Conservation (phyloP, 2,888 invertebrate species). For the Drosophila pseudotakahashii region DNA sequence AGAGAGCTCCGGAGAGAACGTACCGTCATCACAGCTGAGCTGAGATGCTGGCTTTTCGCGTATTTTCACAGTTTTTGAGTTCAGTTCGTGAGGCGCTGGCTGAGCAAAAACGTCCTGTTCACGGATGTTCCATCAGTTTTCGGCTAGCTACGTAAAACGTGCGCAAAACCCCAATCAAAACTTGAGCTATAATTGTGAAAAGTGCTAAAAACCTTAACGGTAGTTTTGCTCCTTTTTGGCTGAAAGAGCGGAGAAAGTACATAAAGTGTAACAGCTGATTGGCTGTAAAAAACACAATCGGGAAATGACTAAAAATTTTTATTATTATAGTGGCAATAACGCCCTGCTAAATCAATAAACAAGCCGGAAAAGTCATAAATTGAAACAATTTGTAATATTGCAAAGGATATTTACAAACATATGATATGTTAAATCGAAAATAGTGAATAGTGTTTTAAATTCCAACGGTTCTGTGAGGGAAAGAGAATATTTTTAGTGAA, state of each 20-base stretch:
- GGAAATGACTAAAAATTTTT: conserved; percentile 9
- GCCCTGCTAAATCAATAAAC: conserved; percentile 52
- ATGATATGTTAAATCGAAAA: neutral
- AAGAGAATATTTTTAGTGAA: neutral
- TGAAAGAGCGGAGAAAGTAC: neutral
- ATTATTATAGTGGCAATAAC: conserved; percentile 9
- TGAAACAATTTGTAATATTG: neutral
- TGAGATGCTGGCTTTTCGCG: conserved; percentile 62
- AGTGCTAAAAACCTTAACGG: conserved; percentile 8
- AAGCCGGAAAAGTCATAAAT: conserved; percentile 1
- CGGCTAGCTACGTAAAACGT: conserved; percentile 26
- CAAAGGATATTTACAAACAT: neutral
- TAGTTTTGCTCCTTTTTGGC: neutral
- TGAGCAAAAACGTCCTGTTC: conserved; percentile 65
- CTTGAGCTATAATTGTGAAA: conserved; percentile 14
- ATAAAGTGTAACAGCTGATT: conserved; percentile 35
- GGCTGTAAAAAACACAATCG: conserved; percentile 28
- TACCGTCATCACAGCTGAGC: conserved; percentile 66
- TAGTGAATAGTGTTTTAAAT: neutral
- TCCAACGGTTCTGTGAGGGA: neutral
- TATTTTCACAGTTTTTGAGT: conserved; percentile 24
- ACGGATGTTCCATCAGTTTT: conserved; percentile 14
- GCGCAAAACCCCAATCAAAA: conserved; percentile 25
- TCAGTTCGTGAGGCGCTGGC: conserved; percentile 80
- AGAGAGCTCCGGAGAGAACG: conserved; percentile 37